Conservation (phyloP, 1,140 invertebrate genomes). For the Cheumatopsyche charites region DNA sequence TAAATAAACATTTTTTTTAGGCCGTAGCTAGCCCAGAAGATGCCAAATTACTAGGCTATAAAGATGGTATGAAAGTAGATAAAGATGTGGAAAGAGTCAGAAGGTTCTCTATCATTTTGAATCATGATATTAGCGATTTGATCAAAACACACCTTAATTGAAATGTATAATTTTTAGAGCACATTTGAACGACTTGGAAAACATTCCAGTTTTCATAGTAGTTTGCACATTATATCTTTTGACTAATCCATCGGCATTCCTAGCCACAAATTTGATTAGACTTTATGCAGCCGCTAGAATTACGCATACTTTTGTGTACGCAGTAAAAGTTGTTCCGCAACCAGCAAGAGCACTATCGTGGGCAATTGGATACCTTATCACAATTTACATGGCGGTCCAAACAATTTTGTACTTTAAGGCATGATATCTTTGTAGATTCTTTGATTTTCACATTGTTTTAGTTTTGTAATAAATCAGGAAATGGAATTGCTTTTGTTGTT, state of each 20-base stretch:
- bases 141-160: no score
- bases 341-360: constrained; percentile 63
- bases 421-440: constrained; percentile 38
- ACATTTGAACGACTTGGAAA: constrained; percentile 78
- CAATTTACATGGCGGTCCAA: constrained; percentile 57
- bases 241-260: constrained; percentile 61
- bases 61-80: constrained; percentile 59
- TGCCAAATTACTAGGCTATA: constrained; percentile 46
- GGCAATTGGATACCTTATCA: constrained; percentile 53
- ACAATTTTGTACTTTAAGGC: constrained; percentile 47
- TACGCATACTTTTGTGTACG: constrained; percentile 66
- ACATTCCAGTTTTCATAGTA: constrained; percentile 72
- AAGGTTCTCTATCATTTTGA: no score
- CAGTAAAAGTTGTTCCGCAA: constrained; percentile 60
- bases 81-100: constrained; percentile 63
- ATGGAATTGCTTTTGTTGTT: no score
- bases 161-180: constrained; percentile 62
- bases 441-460: neutral
- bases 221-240: constrained; percentile 68
- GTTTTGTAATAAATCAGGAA: no score
- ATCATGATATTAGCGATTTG: no score
- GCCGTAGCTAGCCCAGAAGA: constrained; percentile 60
- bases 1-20: no score
- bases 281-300: constrained; percentile 62
- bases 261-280: constrained; percentile 63